phyloP scores from a whole-genome alignment of 2,797 vertebrate genomes.

The Diglossa cyanea region DNA sequence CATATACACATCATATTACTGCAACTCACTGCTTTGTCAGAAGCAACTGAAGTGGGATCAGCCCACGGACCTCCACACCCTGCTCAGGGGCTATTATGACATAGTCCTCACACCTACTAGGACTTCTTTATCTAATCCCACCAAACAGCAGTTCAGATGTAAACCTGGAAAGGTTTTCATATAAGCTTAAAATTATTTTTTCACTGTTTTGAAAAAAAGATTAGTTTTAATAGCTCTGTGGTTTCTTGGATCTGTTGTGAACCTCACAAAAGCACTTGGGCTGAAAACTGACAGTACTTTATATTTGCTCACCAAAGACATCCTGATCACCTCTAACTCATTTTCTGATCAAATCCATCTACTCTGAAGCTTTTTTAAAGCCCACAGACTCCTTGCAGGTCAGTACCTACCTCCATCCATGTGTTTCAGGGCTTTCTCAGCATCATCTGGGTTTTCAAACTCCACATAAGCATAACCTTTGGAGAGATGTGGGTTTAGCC shows the following conservation, averaged over 20 bases:
- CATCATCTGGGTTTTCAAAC: constrained; percentile 88
- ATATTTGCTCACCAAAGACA: neutral
- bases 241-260: neutral
- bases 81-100: neutral
- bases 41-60: neutral
- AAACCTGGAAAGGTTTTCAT: neutral
- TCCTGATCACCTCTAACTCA: neutral
- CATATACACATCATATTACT: neutral
- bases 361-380: neutral
- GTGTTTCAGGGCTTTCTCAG: constrained; percentile 91
- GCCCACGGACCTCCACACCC: neutral
- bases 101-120: neutral
- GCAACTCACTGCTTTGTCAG: neutral
- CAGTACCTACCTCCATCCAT: constrained; percentile 88
- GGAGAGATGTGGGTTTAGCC: constrained; percentile 87
- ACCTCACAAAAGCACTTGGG: neutral
- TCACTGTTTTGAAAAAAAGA: neutral
- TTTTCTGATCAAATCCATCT: neutral
- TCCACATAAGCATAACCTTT: constrained; percentile 93
- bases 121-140: neutral
- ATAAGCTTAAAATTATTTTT: neutral
- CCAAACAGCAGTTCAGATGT: neutral
- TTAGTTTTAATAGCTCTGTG: neutral
- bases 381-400: neutral
- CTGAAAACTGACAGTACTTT: neutral